These are phyloP conservation scores for Torymus tubicola DNA, from an alignment of 2,888 invertebrate genomes.

Conservation along the genomic window DNA sequence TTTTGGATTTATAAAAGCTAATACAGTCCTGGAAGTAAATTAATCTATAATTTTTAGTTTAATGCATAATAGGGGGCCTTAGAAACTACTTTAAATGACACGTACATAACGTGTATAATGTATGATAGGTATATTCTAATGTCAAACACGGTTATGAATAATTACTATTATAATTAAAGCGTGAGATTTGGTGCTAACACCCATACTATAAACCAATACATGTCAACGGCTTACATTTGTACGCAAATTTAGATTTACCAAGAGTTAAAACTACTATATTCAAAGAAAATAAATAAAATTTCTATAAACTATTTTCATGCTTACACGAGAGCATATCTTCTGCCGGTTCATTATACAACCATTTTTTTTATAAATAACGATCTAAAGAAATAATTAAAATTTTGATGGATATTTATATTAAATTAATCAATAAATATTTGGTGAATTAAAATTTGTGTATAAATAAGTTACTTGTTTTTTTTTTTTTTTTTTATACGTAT, in stretches of 20 bases:
- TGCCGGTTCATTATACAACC: too few relatives aligned
- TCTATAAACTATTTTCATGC: slow-evolving; percentile 12
- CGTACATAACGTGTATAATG: slow-evolving; percentile 33
- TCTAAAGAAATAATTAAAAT: slow-evolving; percentile 22
- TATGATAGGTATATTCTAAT: slow-evolving; percentile 21
- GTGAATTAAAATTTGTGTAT: slow-evolving; percentile 28
- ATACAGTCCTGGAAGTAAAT: neutral
- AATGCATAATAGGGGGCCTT: slow-evolving; percentile 50
- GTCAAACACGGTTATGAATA: slow-evolving; percentile 5
- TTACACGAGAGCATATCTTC: too few relatives aligned
- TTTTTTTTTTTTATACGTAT: slow-evolving; percentile 20
- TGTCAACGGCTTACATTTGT: neutral
- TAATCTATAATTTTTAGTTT: slow-evolving; percentile 30
- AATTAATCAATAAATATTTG: slow-evolving; percentile 11
- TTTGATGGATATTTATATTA: slow-evolving; percentile 34
- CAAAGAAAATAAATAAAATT: slow-evolving; percentile 24
- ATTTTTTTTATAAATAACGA: slow-evolving; percentile 10
- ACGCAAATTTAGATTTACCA: slow-evolving; percentile 41
- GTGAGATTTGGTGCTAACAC: slow-evolving; percentile 11
- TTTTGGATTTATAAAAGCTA: slow-evolving; percentile 5
- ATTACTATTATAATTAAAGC: slow-evolving; percentile 5
- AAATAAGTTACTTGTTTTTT: neutral
- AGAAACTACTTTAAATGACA: slow-evolving; percentile 45
- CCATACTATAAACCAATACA: neutral
- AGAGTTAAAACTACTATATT: slow-evolving; percentile 8